Base-by-base conservation (phyloP, 2,797 vertebrate species). In the Sebastes baramenuke region DNA sequence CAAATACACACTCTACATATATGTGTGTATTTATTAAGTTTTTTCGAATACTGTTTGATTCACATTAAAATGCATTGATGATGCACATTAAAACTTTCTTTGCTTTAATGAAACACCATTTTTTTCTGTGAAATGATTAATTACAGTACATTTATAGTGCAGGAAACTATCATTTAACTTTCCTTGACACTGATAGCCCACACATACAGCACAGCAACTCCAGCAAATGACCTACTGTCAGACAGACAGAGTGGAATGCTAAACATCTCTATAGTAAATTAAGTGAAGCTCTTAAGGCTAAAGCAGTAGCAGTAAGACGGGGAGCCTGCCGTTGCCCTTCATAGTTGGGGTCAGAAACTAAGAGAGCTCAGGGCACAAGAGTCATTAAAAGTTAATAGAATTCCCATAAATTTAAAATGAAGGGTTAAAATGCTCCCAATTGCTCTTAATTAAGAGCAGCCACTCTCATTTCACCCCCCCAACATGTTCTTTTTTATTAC, bases 311-410 rank as follows among this genome's bases (percentile, higher is more conserved):
- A 10, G 30, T 10, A 3, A 20, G n/a, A 34, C 3, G 6, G 16
- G 2, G 2, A 36, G 30, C 55, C 9, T 0, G 1, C 4, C 2
- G 25, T 30, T n/a, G 13, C 14, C 30, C 8, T n/a, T 42, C 13
- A 20, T 1, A 46, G 58, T 76, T 34, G 14, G 59, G 34, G 78
- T 79, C 69, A 65, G 56, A 30, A 30, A 60, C 22, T 25, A 5
- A 16, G n/a, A 67, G 72, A 46, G 29, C 65, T 70, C 24, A 0
- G 59, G 36, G 72, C 64, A 38, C 32, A 29, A 11, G 16, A 65
- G 46, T 69, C 61, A 78, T 83, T 78, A 58, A 69, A 69, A 75
- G 74, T 78, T 76, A 76, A 83, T 36, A 6, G 62, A 66, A 69
- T 42, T 60, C 29, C 42, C 49, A 49, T 83, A 24, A 54, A 74